phyloP scores from a whole-genome alignment of 2,797 vertebrate species.

The Anisognathus igniventris region DNA sequence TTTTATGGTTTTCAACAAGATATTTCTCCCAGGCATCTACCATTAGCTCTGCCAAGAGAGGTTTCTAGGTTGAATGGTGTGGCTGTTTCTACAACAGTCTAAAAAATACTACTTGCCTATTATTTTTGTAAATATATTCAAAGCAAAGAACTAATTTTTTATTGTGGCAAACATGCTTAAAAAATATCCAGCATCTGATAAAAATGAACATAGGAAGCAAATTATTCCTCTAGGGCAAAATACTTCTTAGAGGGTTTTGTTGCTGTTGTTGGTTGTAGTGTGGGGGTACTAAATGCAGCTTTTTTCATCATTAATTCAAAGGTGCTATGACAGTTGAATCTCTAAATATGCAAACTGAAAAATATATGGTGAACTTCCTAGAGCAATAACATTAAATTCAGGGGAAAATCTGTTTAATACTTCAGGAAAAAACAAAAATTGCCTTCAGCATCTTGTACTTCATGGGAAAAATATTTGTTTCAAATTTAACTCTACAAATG shows the following conservation, averaged over 20 bases:
- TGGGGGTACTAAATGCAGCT: background rate
- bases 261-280: background rate
- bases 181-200: background rate
- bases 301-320: slow-evolving; percentile 26
- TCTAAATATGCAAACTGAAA: background rate
- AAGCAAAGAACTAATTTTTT: background rate
- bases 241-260: background rate
- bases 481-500: background rate
- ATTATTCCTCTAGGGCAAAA: background rate
- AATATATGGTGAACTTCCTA: background rate
- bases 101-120: background rate
- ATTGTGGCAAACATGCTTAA: background rate
- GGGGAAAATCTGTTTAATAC: background rate
- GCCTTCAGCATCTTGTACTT: background rate
- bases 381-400: background rate
- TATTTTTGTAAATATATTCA: background rate
- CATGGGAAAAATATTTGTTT: background rate
- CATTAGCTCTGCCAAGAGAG: background rate
- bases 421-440: background rate
- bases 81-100: background rate
- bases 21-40: background rate
- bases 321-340: background rate
- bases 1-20: background rate
- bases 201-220: background rate
- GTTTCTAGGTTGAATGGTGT: background rate